A percentile compares a stretch with the other conserved stretches of the same genome.
Conservation (phyloP, 2,888 invertebrate genomes). For the Boloria selene region DNA sequence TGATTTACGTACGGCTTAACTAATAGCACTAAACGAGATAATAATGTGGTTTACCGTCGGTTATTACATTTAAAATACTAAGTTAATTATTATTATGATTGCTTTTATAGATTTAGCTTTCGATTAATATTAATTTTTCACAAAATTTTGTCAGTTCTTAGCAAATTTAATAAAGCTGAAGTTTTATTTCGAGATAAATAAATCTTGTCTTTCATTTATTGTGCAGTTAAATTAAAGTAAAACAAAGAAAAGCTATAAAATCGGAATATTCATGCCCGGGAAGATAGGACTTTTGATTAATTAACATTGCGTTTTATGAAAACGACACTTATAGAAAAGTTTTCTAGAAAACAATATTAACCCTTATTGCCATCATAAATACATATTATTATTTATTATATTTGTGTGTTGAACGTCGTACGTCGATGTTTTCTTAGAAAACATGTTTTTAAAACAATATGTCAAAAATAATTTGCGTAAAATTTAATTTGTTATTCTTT, state of each 20-base stretch:
- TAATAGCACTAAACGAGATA: constrained; percentile 26
- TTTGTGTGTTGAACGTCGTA: no score
- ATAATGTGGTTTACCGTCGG: constrained; percentile 18
- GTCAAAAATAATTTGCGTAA: no score
- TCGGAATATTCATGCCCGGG: constrained; percentile 29
- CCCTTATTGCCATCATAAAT: no score
- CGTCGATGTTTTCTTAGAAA: no score
- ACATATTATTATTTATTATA: no score
- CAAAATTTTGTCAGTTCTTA: no score
- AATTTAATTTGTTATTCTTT: no score
- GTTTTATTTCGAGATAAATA: no score
- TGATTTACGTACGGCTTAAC: constrained; percentile 24
- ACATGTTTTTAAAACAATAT: no score
- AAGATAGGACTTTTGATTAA: constrained; percentile 33
- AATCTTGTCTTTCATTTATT: constrained; percentile 12
- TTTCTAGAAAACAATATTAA: no score
- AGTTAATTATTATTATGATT: constrained; percentile 14
- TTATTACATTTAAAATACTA: constrained; percentile 22
- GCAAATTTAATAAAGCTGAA: no score
- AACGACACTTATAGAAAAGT: constrained; percentile 25
- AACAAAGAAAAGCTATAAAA: constrained; percentile 30
- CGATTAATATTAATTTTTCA: background rate
- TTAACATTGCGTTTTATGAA: constrained; percentile 36
- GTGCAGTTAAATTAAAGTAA: constrained; percentile 24
- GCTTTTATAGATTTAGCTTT: background rate